Base-by-base conservation (phyloP, 2,888 invertebrate genomes). In the Agonum fuliginosum region DNA sequence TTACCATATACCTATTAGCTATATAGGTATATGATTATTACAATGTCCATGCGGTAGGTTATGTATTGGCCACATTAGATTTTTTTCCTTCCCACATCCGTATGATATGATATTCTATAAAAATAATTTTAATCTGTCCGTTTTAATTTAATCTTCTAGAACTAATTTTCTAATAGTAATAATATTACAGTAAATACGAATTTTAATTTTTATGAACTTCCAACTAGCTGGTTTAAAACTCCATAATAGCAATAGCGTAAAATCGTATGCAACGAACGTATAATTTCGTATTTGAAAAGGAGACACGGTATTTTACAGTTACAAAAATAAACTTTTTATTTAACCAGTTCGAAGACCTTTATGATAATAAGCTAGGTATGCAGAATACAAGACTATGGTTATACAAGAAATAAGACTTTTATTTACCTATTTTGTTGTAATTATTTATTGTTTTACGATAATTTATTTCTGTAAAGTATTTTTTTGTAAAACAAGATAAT, bases 311-410 rank as follows among this genome's bases (percentile, higher is more conserved):
- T 27, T 71, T 46, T 71, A 71, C 71, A 71, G 71, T 71, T 71
- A 71, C 10, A 71, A 71, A 71, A 71, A 46, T 30, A 51, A 71
- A 71, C 27, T 70, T 71, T 73, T 73, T 73, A 41, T 58, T 20
- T 34, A 58, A 73, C 54, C 48, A 73, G 73, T 73, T 73, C 58
- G 58, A 10, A 58, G 73, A 58, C 73, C 58, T 19, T n/a, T n/a
- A n/a, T n/a, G n/a, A n/a, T n/a, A n/a, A n/a, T n/a, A n/a, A n/a
- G n/a, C n/a, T n/a, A n/a, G n/a, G n/a, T n/a, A n/a, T n/a, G n/a
- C n/a, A n/a, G n/a, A n/a, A n/a, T 46, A 12, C 41, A 46, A 41
- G 41, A 37, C 67, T n/a, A n/a, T 30, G 58, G 27, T 2, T 27
- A 17, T 6, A 6, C 1, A 46, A 46, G 17, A 3, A 46, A 2